Base-by-base conservation (phyloP, 2,797 vertebrate genomes). In the Hybognathus amarus region DNA sequence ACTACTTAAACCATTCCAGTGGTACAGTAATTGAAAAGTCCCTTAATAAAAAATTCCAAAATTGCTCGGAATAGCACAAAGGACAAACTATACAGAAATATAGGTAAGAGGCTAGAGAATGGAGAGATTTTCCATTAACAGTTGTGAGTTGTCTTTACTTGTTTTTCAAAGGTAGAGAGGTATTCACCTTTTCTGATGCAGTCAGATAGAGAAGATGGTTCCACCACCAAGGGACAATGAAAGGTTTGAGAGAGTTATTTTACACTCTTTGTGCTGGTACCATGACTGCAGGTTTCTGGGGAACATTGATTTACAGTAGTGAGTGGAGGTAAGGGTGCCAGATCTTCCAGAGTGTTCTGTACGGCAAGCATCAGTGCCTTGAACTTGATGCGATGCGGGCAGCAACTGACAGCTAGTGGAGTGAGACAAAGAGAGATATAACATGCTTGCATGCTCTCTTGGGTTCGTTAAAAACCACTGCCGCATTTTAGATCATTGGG, bases 221-320 rank as follows among this genome's bases (percentile, higher is more conserved):
- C 74, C 54, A 76, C 12, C 15, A 27, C 42, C 15, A 1, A 76
- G 36, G 13, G 9, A 12, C 38, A 76, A 27, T 76, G 52, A 76
- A 61, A 24, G 47, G 13, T 18, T 59, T 5, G 36, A 61, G 30
- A 79, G 47, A 68, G 59, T 78, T 36, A 36, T 67, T 79, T n/a
- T 36, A 13, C 17, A 13, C 18, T 64, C 24, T 47, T 67, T 47
- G 24, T 54, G 30, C 33, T 56, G 12, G 73, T 38, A 38, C 22
- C 22, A 2, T 5, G n/a, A 47, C 79, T 73, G 54, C 56, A 80
- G 69, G 42, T 63, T 47, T 73, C 40, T 50, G 42, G 27, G 52
- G 54, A 80, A 61, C 74, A 76, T 61, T 76, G 74, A 76, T 76
- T 76, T 70, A 56, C 38, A 61, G 54, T 64, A 73, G 56, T n/a